Base-by-base conservation (phyloP, 2,797 vertebrate genomes). In the Salarias fasciatus region DNA sequence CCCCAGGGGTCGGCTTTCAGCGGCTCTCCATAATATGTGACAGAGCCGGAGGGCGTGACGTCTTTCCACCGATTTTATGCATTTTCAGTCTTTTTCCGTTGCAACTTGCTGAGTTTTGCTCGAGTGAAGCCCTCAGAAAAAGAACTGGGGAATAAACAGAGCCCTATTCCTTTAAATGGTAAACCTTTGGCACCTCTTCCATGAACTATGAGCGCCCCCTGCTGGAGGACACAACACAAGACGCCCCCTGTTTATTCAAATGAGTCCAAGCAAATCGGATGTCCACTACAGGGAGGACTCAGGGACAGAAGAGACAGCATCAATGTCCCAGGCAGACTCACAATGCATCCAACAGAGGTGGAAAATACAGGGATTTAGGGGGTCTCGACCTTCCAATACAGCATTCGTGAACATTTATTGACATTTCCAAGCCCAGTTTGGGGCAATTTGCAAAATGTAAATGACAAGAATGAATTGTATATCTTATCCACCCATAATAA, bases 1-100 rank as follows among this genome's bases (percentile, higher is more conserved):
- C 87, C 33, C 72, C 64, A 61, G 84, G 84, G 82, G 83, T 86
- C 71, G 79, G 76, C 72, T 84, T 86, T 80, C 81, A 83, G 84
- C 62, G 58, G 63, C 65, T 74, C 51, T 40, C 55, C 53, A 75
- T 68, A 75, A 79, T 56, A 64, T 75, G 72, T 43, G 67, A 58
- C 38, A 36, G 24, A 75, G 29, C 40, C 51, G 40, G 38, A 58
- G 13, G 66, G 57, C 77, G 52, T 53, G 46, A 12, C 24, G 54
- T 57, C 35, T 53, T 45, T 29, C 36, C 29, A 14, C 50, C 41
- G 7, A 58, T 70, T 64, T 59, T 35, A 35, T 35, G 33, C 33
- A 35, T 35, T 8, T 0, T 11, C 0, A 3, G 9, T 24, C n/a
- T 42, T 42, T 42, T 10, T 1, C 4, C 18, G 2, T 33, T 12